A percentile compares a stretch with the other conserved stretches of the same genome.
Conservation (phyloP, 2,888 invertebrate genomes). For the Parnassius glacialis region DNA sequence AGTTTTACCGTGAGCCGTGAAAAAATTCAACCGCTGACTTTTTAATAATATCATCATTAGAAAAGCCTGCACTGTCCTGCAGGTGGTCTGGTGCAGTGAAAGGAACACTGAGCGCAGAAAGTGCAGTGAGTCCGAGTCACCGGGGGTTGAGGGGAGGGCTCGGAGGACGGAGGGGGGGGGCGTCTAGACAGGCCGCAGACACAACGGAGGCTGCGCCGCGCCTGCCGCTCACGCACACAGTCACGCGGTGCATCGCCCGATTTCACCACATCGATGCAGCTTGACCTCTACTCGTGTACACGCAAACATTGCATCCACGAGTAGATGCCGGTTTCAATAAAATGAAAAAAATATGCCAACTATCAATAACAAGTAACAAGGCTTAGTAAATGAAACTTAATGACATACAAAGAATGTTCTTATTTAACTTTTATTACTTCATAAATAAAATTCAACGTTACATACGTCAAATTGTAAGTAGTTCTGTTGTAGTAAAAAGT, state of each 20-base stretch:
- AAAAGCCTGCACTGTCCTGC: constrained; percentile 28
- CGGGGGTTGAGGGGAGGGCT: constrained; percentile 33
- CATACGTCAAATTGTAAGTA: no score
- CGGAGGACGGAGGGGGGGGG: constrained; percentile 43
- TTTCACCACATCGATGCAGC: constrained; percentile 44
- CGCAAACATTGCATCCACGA: constrained; percentile 39
- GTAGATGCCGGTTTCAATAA: constrained; percentile 36
- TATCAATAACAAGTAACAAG: not conserved
- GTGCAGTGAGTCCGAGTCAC: constrained; percentile 31
- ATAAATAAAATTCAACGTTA: no score
- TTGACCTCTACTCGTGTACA: constrained; percentile 53
- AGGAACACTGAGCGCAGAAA: constrained; percentile 34
- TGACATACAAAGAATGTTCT: no score
- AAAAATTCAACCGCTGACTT: not conserved
- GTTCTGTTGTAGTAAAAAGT: no score
- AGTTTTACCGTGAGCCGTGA: not conserved
- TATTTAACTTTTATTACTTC: no score
- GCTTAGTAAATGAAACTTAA: no score
- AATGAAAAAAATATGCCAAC: not conserved
- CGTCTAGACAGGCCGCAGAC: constrained; percentile 80
- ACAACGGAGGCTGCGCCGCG: constrained; percentile 74
- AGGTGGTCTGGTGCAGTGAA: constrained; percentile 42
- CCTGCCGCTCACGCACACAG: constrained; percentile 55
- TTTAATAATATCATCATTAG: constrained; percentile 17
- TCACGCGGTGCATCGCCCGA: constrained; percentile 54